Base-by-base conservation (phyloP, 2,888 invertebrate species). In the Himalopsyche anomala region DNA sequence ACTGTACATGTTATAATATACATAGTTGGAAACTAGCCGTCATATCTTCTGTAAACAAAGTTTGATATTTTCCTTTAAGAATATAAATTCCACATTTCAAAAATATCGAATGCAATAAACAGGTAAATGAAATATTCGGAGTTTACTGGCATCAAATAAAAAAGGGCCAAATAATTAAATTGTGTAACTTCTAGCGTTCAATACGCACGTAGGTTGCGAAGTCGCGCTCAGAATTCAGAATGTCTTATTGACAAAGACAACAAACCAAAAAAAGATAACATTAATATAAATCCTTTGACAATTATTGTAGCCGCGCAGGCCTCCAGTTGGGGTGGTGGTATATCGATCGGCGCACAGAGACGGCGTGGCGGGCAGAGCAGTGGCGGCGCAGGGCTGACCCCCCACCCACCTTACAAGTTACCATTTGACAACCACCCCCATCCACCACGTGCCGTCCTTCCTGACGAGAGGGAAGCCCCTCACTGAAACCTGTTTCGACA, bases 281-380 rank as follows among this genome's bases (percentile, higher is more conserved):
- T 36, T 74, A 74, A 74, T 74, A 74, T 38, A 12, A 74, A 74
- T 74, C 74, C 74, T 74, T 74, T 74, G 74, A 38, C 74, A 74
- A 74, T 74, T 74, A 74, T 74, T 74, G 36, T 74, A 11, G 28
- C 74, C 74, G 74, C 36, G 74, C 74, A 74, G 74, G 74, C 38
- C 74, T 74, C 74, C 36, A 74, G 28, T 36, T 74, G 19, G 81
- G 79, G 74, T 40, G 19, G 36, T 81, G n/a, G 69, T 74, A 56
- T 87, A 87, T 87, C 87, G 87, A 87, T 86, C 87, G 86, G 86
- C 84, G 87, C 87, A 84, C 81, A 56, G 80, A 38, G 84, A 74
- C 85, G 85, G 85, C 87, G 86, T 84, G 80, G 80, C 62, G 86
- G 83, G 42, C 51, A 15, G 54, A 36, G 28, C 74, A 74, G 74